Base-by-base conservation (phyloP, 2,888 invertebrate genomes). In the Drosophila subquinaria region DNA sequence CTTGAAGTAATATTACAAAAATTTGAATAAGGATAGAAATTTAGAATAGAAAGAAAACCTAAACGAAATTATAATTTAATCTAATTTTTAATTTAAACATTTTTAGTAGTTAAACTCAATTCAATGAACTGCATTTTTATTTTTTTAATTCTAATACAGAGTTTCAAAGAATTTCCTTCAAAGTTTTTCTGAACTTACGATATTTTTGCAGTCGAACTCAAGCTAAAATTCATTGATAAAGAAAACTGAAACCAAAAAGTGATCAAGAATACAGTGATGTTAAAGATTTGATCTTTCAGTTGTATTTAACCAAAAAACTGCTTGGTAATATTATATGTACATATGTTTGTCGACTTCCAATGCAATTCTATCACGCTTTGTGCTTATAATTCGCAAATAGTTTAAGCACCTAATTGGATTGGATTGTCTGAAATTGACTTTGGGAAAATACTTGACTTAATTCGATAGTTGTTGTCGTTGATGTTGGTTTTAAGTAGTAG, bases 371-470 rank as follows among this genome's bases (percentile, higher is more conserved):
- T 30, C 15, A 48, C 27, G 30, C 48, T 35, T 50, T 17, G 17
- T 9, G 51, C 51, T 23, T 36, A 40, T 15, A 38, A 20, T 52
- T 38, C 36, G 36, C 51, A 36, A 38, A 53, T 53, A 38, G 36
- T 52, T 38, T 27, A 38, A 30, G 17, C 43, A 23, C 33, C 23
- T 57, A 47, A 47, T 57, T 57, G 35, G 11, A 57, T 15, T 47
- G 15, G 45, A 47, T 57, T 47, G 45, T n/a, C 35, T 35, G 45
- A 57, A 57, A 57, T 57, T 47, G 56, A 59, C 59, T 48, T 59
- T 59, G 59, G 48, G 59, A 59, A 57, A 57, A 45, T 45, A 57
- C 56, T 57, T 45, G 56, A 57, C 42, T 57, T 57, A 57, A 57
- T 45, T 57, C 56, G 6, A 36, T 23, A 23, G 56, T 43, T 20